These are phyloP conservation scores for Oxytorus armatus DNA, from an alignment of 2,888 invertebrate genomes.

Conservation along the genomic window DNA sequence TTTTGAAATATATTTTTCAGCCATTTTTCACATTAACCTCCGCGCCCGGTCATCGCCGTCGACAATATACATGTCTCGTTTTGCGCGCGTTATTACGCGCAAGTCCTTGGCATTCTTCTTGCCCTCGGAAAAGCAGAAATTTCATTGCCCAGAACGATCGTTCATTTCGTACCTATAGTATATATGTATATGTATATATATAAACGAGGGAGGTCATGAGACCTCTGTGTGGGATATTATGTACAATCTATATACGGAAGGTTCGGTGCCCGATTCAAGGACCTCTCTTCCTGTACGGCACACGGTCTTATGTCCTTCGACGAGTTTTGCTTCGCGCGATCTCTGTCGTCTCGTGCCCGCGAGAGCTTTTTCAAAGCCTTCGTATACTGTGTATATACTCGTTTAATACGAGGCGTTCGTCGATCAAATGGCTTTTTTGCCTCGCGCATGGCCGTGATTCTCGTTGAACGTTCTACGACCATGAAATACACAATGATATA, in stretches of 20 bases:
- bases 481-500: not conserved
- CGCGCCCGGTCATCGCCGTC: constrained; percentile 10
- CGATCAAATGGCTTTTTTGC: constrained; percentile 31
- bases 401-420: constrained; percentile 32
- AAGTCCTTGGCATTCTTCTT: constrained; percentile 60
- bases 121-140: constrained; percentile 62
- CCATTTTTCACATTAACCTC: constrained; percentile 31
- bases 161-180: constrained; percentile 49
- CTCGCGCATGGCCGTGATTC: constrained; percentile 45
- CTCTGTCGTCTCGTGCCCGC: constrained; percentile 61
- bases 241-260: constrained; percentile 57
- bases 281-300: constrained; percentile 72
- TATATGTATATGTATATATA: constrained; percentile 11
- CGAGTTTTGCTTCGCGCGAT: constrained; percentile 63
- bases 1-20: constrained; percentile 14
- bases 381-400: constrained; percentile 58
- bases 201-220: too few species aligned
- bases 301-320: constrained; percentile 60
- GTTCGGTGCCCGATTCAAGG: constrained; percentile 79
- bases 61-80: constrained; percentile 29
- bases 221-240: too few species aligned
- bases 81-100: constrained; percentile 42
- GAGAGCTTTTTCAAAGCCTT: constrained; percentile 61
- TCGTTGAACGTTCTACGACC: constrained; percentile 26
- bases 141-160: constrained; percentile 64